These are phyloP conservation scores for Toxotes lorentzi DNA, from an alignment of 2,797 vertebrate species.

Conservation along the genomic window DNA sequence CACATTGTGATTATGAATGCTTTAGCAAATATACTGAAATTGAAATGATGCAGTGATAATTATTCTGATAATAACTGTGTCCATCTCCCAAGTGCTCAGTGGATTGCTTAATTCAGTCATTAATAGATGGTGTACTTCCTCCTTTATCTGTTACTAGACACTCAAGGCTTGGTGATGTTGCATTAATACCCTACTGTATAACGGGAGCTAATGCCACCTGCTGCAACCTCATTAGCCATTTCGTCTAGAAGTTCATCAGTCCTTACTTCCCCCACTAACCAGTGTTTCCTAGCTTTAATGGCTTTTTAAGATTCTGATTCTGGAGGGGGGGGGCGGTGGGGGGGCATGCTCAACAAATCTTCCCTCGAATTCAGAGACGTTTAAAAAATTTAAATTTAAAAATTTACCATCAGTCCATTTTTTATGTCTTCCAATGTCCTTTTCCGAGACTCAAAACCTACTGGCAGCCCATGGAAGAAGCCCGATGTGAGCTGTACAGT, in stretches of 20 bases:
- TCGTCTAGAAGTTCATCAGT: background rate
- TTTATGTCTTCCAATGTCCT: background rate
- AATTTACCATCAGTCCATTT: background rate
- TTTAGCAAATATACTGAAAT: no score
- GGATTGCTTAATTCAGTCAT: no score
- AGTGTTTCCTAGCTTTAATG: background rate
- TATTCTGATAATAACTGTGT: background rate
- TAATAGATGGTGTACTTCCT: no score
- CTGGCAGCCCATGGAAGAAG: constrained; percentile 28
- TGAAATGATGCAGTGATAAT: no score
- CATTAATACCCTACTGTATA: no score
- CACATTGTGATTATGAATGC: no score
- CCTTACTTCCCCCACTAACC: background rate
- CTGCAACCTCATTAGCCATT: background rate
- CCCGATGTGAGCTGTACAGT: constrained; percentile 11
- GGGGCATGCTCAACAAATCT: background rate
- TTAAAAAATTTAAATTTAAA: background rate
- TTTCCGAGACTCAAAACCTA: constrained; percentile 33
- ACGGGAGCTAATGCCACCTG: no score
- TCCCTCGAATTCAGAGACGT: background rate
- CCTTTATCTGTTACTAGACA: no score
- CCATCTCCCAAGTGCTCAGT: no score
- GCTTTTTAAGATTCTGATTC: background rate
- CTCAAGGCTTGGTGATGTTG: background rate
- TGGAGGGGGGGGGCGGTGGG: no score